Base-by-base conservation (phyloP, 1,140 invertebrate species). In the Lethocerus indicus region DNA sequence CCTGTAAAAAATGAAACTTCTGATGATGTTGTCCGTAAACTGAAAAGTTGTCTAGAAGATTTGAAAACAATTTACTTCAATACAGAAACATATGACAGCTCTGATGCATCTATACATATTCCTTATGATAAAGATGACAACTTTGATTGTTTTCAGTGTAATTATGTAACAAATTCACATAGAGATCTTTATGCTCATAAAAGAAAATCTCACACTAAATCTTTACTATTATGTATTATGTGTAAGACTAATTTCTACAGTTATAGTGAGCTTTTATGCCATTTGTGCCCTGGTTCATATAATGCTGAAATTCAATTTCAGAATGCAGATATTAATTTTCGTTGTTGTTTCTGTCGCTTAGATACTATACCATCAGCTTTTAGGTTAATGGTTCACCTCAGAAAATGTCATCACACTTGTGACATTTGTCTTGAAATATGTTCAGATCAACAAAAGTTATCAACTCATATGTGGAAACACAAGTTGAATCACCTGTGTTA, bases 401-500 rank as follows among this genome's bases (percentile, higher is more conserved):
- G 86, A 26, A 87, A 85, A 60, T 71, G 75, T 49, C 86, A 89
- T 63, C 76, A 83, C 61, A 74, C 78, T 2, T 89, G 86, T 66
- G 84, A 89, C 65, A 79, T 87, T 4, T 89, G 86, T 62, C 65
- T 88, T 49, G 83, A 87, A 62, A 73, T 74, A 43, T 83, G 82
- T 50, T 73, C 76, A 43, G 81, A 76, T 63, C 84, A 87, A 59
- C 75, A 77, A 50, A 72, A 78, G 56, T 64, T 89, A 1, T 86
- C 83, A 6, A 81, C 81, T 53, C 86, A 89, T 60, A 81, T 88
- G 28, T 86, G 82, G 81, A 88, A 88, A 61, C 86, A 89, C 61
- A 88, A 87, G 63, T 63, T 88, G 25, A 73, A 85, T 64, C 83
- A 88, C 64, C 63, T 86, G 18, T 89, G 86, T 61, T 87, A 87